Percentiles rank a stretch among this genome's conserved stretches.
Evolutionary conservation across 2,113 vertebrate species (phyloP).

Genomic region (Sinocyclocheilus maitianheensis): DNA sequence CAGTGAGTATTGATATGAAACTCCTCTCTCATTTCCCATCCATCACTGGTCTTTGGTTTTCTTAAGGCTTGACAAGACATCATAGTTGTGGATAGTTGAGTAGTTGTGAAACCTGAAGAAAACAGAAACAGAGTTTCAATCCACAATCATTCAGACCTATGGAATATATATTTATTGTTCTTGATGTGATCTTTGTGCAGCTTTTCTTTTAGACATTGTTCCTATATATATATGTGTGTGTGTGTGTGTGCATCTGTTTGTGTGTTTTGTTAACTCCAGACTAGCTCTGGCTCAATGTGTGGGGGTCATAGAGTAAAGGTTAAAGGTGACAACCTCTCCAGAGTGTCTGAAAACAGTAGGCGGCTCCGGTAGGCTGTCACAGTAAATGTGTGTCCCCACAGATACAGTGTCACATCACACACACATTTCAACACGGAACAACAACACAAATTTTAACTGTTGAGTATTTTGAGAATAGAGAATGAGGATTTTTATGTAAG

Average conservation of each 20-base stretch:
- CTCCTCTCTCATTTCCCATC: background rate
- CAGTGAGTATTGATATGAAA: background rate
- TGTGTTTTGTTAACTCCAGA: slow-evolving; percentile 53
- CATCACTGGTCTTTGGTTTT: background rate
- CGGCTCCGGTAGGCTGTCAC: slow-evolving; percentile 53
- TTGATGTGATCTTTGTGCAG: background rate
- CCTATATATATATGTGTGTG: background rate
- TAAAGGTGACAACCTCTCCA: slow-evolving; percentile 54
- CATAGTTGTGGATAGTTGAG: background rate
- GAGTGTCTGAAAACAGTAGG: slow-evolving; percentile 57
- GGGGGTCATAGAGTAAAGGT: slow-evolving; percentile 56
- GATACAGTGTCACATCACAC: slow-evolving; percentile 50
- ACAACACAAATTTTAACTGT: too few species aligned
- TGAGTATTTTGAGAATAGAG: background rate
- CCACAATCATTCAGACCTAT: background rate
- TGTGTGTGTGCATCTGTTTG: slow-evolving; percentile 33
- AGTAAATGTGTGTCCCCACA: slow-evolving; percentile 38
- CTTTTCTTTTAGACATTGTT: background rate
- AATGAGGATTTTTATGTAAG: background rate
- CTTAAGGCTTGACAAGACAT: background rate
- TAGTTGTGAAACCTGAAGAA: slow-evolving; percentile 22
- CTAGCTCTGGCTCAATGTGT: slow-evolving; percentile 51
- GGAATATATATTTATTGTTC: background rate
- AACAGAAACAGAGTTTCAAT: slow-evolving; percentile 8
- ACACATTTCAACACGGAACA: slow-evolving; percentile 31